Conservation (phyloP, 2,113 vertebrate species). For the Gasterosteus nipponicus region DNA sequence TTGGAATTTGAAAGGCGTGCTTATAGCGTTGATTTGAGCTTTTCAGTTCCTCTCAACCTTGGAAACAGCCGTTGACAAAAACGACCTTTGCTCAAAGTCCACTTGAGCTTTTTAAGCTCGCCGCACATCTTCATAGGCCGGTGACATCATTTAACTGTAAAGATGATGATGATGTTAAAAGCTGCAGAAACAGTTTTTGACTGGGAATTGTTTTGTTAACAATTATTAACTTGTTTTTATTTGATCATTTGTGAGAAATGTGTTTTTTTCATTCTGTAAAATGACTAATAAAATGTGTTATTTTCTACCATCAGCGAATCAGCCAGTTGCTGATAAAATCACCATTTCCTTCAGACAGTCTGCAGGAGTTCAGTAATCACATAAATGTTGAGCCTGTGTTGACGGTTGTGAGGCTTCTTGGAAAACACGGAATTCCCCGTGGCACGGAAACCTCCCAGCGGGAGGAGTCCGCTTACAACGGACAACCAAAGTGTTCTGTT, state of each 20-base stretch:
- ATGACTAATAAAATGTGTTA: conserved; percentile 32
- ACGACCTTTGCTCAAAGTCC: not conserved
- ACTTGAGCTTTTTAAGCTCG: not conserved
- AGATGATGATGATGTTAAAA: not conserved
- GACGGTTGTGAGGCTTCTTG: not conserved
- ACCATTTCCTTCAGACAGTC: not conserved
- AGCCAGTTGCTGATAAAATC: conserved; percentile 6
- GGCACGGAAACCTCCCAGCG: conserved; percentile 55
- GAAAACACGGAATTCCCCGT: conserved; percentile 30
- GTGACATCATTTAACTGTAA: not conserved
- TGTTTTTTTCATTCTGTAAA: not conserved
- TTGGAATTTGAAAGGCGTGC: not conserved
- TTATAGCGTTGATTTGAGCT: not conserved
- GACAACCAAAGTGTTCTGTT: conserved; percentile 39
- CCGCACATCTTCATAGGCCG: not conserved
- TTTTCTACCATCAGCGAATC: not conserved
- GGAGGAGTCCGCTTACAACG: conserved; percentile 46
- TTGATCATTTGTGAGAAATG: not conserved
- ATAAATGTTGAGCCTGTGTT: conserved; percentile 1
- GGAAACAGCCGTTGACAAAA: not conserved
- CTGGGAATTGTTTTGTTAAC: conserved; percentile 14
- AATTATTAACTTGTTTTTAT: not conserved
- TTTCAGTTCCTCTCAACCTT: not conserved
- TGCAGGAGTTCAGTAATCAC: conserved; percentile 10
- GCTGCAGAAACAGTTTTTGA: not conserved